Evolutionary conservation across 2,888 invertebrate genomes (phyloP).

Genomic region (Amaurobius ferox): DNA sequence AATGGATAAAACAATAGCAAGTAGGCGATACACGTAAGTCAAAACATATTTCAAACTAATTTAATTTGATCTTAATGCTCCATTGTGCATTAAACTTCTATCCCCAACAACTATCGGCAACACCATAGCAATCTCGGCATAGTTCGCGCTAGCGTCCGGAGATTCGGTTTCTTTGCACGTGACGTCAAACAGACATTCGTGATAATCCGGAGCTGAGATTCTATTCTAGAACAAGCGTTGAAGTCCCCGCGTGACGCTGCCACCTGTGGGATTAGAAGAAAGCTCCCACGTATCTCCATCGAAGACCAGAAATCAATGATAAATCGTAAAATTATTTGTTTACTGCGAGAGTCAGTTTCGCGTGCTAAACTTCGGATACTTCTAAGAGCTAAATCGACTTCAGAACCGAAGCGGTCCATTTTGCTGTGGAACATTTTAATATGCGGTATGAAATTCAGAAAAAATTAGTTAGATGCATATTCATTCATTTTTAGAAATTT

Average conservation of each 20-base stretch:
- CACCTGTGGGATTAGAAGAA: conserved; percentile 17
- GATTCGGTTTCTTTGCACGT: conserved; percentile 49
- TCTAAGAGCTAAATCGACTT: neutral
- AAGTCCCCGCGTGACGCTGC: conserved; percentile 27
- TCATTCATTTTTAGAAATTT: too few species aligned
- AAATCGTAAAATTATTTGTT: conserved; percentile 8
- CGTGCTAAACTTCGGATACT: neutral
- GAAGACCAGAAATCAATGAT: conserved; percentile 6
- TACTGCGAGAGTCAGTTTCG: neutral
- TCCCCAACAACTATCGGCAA: neutral
- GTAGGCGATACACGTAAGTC: too few species aligned
- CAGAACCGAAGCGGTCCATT: neutral
- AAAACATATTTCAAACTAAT: neutral
- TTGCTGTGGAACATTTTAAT: neutral
- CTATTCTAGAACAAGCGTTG: conserved; percentile 11
- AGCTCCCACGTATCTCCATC: conserved; percentile 28
- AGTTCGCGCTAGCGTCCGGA: neutral
- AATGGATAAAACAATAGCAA: too few species aligned
- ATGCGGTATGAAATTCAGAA: neutral
- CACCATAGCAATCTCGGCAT: neutral
- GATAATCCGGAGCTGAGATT: conserved; percentile 12
- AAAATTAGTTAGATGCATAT: too few species aligned
- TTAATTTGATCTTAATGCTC: neutral
- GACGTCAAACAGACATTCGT: conserved; percentile 36
- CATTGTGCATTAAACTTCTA: neutral